phyloP scores from a whole-genome alignment of 2,797 vertebrate genomes.

The Oophaga sylvatica region DNA sequence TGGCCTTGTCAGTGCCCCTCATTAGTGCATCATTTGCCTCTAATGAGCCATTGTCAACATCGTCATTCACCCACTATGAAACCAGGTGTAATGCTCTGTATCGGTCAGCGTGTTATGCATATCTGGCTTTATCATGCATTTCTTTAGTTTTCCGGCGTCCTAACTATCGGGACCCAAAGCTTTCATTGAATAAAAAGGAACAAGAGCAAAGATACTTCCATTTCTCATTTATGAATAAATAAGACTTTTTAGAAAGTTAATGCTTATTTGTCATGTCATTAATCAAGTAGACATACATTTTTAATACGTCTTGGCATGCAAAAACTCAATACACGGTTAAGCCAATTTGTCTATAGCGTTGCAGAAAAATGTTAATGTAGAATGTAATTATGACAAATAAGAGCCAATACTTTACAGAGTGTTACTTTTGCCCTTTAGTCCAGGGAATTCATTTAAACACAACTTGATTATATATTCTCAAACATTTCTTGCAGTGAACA shows the following conservation, averaged over 20 bases:
- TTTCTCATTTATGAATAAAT: background rate
- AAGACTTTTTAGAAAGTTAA: background rate
- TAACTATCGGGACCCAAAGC: background rate
- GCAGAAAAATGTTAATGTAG: background rate
- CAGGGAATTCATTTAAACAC: background rate
- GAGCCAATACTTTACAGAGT: background rate
- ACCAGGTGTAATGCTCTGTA: conserved; percentile 33
- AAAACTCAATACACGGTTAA: background rate
- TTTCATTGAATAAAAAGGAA: background rate
- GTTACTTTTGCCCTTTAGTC: background rate
- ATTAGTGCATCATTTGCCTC: conserved; percentile 55
- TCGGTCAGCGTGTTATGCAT: conserved; percentile 28
- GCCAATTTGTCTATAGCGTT: background rate
- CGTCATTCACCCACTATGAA: conserved; percentile 42
- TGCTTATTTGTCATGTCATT: conserved; percentile 9
- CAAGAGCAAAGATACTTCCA: background rate
- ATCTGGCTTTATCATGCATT: conserved; percentile 19
- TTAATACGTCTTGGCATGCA: background rate
- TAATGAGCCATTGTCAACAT: conserved; percentile 58
- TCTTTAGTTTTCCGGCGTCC: background rate
- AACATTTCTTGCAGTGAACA: no score
- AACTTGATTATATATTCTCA: background rate
- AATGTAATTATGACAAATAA: conserved; percentile 7
- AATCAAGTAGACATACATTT: background rate
- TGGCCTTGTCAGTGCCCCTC: conserved; percentile 44